These are phyloP conservation scores for Rhagonycha fulva DNA, from an alignment of 2,888 invertebrate genomes.

Conservation along the genomic window DNA sequence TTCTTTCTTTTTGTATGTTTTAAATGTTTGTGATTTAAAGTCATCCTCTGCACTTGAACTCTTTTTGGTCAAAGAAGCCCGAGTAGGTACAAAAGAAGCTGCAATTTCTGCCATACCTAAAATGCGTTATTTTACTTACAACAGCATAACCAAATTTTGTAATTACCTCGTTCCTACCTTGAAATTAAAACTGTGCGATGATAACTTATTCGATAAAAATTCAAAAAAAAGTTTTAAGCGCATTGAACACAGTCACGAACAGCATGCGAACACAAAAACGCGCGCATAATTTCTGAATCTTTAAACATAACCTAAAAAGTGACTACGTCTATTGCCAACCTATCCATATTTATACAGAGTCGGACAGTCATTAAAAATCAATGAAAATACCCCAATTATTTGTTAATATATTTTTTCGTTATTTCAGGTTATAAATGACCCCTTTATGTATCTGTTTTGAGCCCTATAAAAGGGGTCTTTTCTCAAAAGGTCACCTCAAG, in stretches of 20 bases:
- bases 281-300: too few species aligned
- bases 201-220: not conserved
- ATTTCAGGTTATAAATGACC: too few species aligned
- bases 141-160: not conserved
- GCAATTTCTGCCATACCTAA: constrained; percentile 6
- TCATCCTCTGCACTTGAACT: constrained; percentile 51
- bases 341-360: too few species aligned
- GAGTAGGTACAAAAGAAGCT: constrained; percentile 53
- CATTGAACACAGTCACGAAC: not conserved
- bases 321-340: too few species aligned
- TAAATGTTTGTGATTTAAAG: constrained; percentile 58
- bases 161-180: not conserved
- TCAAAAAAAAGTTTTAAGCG: not conserved
- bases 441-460: too few species aligned
- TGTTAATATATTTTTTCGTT: too few species aligned
- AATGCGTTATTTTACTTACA: not conserved
- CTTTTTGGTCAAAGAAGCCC: constrained; percentile 58
- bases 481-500: too few species aligned
- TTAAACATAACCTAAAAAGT: too few species aligned
- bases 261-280: too few species aligned
- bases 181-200: not conserved
- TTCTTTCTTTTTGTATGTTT: constrained; percentile 60
- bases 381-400: too few species aligned
- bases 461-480: too few species aligned
- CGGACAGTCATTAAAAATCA: too few species aligned